phyloP scores from a whole-genome alignment of 2,797 vertebrate species.

The Ispidina lecontei region DNA sequence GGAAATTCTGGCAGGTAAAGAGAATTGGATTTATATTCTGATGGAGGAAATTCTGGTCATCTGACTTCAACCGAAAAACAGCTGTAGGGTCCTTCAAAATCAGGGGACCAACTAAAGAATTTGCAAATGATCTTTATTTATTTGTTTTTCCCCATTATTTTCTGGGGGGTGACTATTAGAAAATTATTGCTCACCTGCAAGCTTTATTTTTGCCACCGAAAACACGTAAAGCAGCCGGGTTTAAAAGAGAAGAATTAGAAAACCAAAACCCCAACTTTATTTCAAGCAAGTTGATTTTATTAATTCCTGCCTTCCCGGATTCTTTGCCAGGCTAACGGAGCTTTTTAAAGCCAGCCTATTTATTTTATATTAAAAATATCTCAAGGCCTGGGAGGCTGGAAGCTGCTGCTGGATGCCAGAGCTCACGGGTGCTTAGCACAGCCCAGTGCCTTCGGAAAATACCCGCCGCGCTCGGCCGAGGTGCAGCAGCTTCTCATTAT shows the following conservation, averaged over 20 bases:
- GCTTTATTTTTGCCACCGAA: neutral
- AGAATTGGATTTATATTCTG: conserved; percentile 61
- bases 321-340: neutral
- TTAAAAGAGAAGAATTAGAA: neutral
- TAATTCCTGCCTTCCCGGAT: neutral
- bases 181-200: neutral
- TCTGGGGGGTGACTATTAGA: neutral
- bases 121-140: neutral
- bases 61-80: conserved; percentile 10
- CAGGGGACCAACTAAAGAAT: neutral
- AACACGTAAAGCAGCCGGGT: neutral
- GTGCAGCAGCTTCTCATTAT: neutral
- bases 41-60: conserved; percentile 34
- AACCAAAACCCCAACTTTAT: neutral
- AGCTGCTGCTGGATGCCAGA: neutral
- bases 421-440: neutral
- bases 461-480: fast-evolving
- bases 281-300: neutral
- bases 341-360: neutral
- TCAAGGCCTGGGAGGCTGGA: neutral
- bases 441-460: neutral
- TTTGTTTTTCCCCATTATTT: neutral
- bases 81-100: conserved; percentile 1
- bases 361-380: neutral
- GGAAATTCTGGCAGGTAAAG: conserved; percentile 38